Evolutionary conservation across 2,888 invertebrate species (phyloP), one percentile per base, ranked within the genome.

Genomic region (Sceliomorpha sp.): DNA sequence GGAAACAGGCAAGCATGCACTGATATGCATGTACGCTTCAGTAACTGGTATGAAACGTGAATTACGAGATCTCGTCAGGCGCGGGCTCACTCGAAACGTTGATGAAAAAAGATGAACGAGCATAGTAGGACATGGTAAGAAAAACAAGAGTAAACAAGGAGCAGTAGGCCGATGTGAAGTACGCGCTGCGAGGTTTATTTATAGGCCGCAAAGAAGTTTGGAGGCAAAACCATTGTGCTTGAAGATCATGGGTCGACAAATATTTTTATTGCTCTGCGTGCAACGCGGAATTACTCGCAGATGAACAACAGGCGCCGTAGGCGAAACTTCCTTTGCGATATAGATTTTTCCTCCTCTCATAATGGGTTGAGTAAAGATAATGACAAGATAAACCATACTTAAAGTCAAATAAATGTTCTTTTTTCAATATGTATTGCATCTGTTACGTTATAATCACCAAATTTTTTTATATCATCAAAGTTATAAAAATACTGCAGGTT

Each of bases 31-130:
- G 10, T 47, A 13, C 51, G 39, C 45, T 32, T 24, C 29, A 40
- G 39, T 50, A 48, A 39, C 67, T 55, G 42, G 59, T 59, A 59
- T 36, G 67, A 62, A 48, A 68, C 62, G 58, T 62, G 62, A 62
- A 68, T 68, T 68, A 68, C 68, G 56, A 62, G 60, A 68, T 62
- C 51, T 62, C 20, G 5, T 62, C 69, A 51, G 67, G 53, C 59
- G 53, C 53, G 45, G 40, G 50, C 55, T 60, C 56, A 60, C 34
- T 48, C 53, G 53, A 47, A 47, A 13, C 62, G 31, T 34, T 40
- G 26, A 15, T 29, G 47, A 50, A 45, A 40, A 50, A 14, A 37
- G 53, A 62, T 32, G 59, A 44, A 37, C 39, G 40, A 55, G 44
- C 3, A 20, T 48, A 63, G 55, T 63, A 63, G 45, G 48, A 47